Base-by-base conservation (phyloP, 2,113 vertebrate genomes). In the Haliaeetus leucogaster region DNA sequence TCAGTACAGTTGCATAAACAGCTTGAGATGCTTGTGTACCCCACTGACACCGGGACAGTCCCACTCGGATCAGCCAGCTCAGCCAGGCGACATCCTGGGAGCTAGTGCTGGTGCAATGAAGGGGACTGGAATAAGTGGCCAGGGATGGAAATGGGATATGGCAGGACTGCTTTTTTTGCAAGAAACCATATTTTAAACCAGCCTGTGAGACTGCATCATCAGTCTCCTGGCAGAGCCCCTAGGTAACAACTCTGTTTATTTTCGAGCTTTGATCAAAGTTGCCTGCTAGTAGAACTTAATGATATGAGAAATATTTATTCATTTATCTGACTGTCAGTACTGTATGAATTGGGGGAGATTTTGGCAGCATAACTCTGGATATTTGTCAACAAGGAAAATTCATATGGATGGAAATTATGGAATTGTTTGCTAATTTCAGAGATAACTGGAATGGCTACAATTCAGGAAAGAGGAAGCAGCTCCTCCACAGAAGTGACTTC, bases 41-140 rank as follows among this genome's bases (percentile, higher is more conserved):
- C 4, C 42, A 16, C 10, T 29, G 40, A 58, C 68, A 71, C 8
- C 19, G 18, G 23, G 16, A 48, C 14, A 62, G 55, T 29, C 50
- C 55, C 23, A 27, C 36, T 78, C 0, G 0, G n/a, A 43, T 52
- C 72, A 63, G 47, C 22, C 53, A 43, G 34, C n/a, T 34, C 43
- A 40, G 59, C 58, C 2, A 0, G 19, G 3, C 2, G 3, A 56
- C 29, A 30, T 52, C 81, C n/a, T 40, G 29, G 70, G 36, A 19
- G 59, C 36, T 62, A 21, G 16, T 27, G 27, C 32, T 58, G 50
- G 27, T 82, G 38, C 34, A 30, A 13, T 13, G 19, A 73, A 84
- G 12, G 9, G 20, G 20, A 56, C 47, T 70, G 55, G 40, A 55
- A 42, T 29, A 86, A 70, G 42, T 29, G 50, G 40, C 11, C 34